These are phyloP conservation scores for Eurystomus glaucurus DNA, from an alignment of 2,797 vertebrate species.

Conservation along the genomic window DNA sequence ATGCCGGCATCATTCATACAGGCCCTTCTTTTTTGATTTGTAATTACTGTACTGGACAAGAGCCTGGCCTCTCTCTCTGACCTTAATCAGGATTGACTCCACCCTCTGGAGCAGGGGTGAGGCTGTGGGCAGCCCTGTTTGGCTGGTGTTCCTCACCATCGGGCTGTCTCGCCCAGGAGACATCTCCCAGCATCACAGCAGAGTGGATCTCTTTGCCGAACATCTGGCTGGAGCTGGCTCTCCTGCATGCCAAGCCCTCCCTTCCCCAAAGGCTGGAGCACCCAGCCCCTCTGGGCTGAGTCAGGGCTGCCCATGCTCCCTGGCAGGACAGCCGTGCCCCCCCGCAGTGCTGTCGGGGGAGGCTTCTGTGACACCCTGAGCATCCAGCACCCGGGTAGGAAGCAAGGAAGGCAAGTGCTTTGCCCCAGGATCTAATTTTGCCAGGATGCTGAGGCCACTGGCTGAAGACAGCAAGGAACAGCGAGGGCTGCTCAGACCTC, in stretches of 20 bases:
- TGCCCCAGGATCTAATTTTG: neutral
- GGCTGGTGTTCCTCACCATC: neutral
- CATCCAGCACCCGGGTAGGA: accelerated
- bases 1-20: neutral
- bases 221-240: accelerated
- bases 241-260: accelerated
- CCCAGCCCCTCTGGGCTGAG: neutral
- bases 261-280: neutral
- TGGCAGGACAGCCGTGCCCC: accelerated
- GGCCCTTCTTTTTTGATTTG: neutral
- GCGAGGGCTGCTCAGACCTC: neutral
- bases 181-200: neutral
- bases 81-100: neutral
- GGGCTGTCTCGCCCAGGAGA: neutral
- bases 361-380: neutral
- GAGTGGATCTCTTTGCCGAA: accelerated
- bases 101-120: neutral
- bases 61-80: neutral
- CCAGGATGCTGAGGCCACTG: neutral
- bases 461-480: neutral
- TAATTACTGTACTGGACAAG: neutral
- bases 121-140: neutral
- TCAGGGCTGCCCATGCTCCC: accelerated
- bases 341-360: neutral
- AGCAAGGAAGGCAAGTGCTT: neutral